Percentiles rank a stretch among this genome's conserved stretches.
Evolutionary conservation across 2,797 vertebrate genomes (phyloP).

Genomic region (Pteronotus mesoamericanus): DNA sequence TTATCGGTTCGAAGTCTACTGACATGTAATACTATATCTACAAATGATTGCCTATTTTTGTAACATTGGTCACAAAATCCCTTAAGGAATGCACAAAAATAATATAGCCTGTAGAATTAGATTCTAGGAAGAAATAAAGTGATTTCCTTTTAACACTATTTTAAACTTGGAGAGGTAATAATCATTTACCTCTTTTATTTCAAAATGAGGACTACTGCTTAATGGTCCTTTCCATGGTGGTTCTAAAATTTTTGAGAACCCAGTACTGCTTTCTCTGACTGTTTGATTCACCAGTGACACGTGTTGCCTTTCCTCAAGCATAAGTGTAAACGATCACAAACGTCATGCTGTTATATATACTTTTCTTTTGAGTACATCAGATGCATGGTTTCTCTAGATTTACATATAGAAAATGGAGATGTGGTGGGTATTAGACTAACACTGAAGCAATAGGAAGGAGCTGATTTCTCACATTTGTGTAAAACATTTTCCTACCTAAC

Average conservation of each 20-base stretch:
- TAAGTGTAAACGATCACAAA: slow-evolving; percentile 35
- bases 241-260: background rate
- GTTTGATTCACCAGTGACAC: background rate
- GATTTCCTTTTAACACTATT: slow-evolving; percentile 4
- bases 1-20: slow-evolving; percentile 12
- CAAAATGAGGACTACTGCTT: background rate
- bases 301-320: background rate
- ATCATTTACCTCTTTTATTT: background rate
- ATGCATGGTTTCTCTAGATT: slow-evolving; percentile 71
- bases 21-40: background rate
- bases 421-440: slow-evolving; percentile 63
- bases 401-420: slow-evolving; percentile 64
- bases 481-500: slow-evolving; percentile 75
- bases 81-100: slow-evolving; percentile 61
- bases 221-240: background rate
- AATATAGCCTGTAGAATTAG: slow-evolving; percentile 40
- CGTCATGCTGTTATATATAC: background rate
- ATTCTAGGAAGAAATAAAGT: background rate
- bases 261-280: background rate
- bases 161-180: background rate
- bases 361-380: slow-evolving; percentile 22
- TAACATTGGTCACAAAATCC: slow-evolving; percentile 58
- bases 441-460: slow-evolving; percentile 59
- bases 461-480: slow-evolving; percentile 71
- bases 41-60: slow-evolving; percentile 50